A percentile compares a stretch with the other conserved stretches of the same genome.
These are phyloP conservation scores for Pipra filicauda DNA, from an alignment of 2,113 vertebrate genomes.

Conservation along the genomic window DNA sequence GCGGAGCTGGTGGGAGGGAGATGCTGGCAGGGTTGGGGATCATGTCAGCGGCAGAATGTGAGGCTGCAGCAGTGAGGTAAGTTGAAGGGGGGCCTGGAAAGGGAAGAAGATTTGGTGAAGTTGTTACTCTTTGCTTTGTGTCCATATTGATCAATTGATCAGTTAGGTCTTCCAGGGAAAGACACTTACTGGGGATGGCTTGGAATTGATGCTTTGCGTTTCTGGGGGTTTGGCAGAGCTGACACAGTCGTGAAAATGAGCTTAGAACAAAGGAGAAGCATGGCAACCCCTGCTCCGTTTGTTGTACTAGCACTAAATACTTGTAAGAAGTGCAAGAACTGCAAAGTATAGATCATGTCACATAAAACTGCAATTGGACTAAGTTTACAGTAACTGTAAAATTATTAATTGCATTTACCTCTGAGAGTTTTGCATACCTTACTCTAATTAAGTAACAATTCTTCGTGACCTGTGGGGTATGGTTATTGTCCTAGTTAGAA, in stretches of 20 bases:
- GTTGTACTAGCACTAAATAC: fast-evolving
- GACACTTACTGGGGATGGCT: neutral
- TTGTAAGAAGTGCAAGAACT: neutral
- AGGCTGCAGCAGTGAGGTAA: conserved; percentile 9
- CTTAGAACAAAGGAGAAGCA: neutral
- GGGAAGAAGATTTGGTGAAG: neutral
- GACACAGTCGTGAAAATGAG: neutral
- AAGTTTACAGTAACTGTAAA: neutral
- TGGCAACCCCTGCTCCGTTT: neutral
- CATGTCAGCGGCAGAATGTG: neutral
- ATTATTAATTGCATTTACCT: neutral
- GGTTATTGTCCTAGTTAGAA: neutral
- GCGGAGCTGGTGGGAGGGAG: neutral
- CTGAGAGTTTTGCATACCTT: neutral
- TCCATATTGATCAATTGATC: neutral
- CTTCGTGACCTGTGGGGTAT: neutral
- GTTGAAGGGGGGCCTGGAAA: neutral
- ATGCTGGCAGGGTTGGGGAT: neutral
- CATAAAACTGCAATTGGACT: neutral
- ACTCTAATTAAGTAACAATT: neutral
- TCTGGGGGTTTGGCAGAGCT: neutral
- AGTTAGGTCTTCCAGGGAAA: neutral
- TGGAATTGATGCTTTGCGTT: neutral
- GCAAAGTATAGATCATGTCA: neutral
- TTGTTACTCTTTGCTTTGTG: neutral